phyloP scores from a whole-genome alignment of 2,113 vertebrate genomes.

The Bungarus multicinctus region DNA sequence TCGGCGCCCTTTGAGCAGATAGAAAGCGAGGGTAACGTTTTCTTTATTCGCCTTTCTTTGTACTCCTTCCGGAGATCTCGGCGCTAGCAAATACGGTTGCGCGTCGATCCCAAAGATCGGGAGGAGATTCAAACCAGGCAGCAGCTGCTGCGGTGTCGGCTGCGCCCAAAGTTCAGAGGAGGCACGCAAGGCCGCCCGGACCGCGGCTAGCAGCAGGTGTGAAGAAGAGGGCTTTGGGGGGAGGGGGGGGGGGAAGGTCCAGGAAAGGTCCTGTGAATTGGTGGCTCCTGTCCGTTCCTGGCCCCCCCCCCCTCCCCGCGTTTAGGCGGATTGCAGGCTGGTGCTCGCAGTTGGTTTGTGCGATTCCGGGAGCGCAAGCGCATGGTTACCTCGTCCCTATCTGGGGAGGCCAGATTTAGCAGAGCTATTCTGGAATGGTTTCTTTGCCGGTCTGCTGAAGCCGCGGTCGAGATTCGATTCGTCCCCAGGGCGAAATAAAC shows the following conservation, averaged over 20 bases:
- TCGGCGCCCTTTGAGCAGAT: not conserved
- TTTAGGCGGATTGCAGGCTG: not conserved
- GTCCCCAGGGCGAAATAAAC: not conserved
- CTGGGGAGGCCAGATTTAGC: not conserved
- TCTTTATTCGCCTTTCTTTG: not conserved
- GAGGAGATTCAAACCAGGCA: not conserved
- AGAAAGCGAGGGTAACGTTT: not conserved
- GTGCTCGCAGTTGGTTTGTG: not conserved
- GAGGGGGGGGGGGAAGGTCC: not conserved
- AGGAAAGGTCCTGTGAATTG: not conserved
- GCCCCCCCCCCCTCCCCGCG: accelerated
- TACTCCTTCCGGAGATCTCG: not conserved
- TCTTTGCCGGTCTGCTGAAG: too few species aligned
- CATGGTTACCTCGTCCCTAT: not conserved
- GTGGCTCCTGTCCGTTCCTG: not conserved
- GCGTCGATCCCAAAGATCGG: not conserved
- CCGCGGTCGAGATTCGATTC: not conserved
- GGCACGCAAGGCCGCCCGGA: not conserved
- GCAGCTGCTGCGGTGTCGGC: not conserved
- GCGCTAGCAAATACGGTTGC: not conserved
- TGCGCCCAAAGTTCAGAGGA: accelerated
- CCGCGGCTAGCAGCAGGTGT: not conserved
- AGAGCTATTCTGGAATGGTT: not conserved
- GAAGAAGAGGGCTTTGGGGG: not conserved
- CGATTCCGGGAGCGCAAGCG: not conserved